These are phyloP conservation scores for Brenthis daphne DNA, from an alignment of 2,888 invertebrate species.

Conservation along the genomic window DNA sequence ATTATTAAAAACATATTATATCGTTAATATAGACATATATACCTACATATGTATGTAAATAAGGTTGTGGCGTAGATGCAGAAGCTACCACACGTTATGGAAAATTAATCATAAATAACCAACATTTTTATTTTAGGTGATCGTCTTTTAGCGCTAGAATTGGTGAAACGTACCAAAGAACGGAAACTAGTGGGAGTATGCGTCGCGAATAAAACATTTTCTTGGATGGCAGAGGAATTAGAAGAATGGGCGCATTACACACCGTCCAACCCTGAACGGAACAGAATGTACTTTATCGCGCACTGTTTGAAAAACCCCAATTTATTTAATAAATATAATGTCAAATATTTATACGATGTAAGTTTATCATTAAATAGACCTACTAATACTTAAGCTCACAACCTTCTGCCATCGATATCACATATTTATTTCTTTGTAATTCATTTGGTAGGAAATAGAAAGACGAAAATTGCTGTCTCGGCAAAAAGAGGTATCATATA, in stretches of 20 bases:
- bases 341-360: slow-evolving; percentile 78
- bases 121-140: slow-evolving; percentile 51
- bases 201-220: slow-evolving; percentile 71
- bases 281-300: slow-evolving; percentile 77
- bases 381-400: not conserved
- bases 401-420: not conserved
- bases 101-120: not conserved
- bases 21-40: no score
- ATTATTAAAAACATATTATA: no score
- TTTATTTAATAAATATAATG: slow-evolving; percentile 68
- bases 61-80: no score
- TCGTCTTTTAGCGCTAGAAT: slow-evolving; percentile 60
- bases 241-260: slow-evolving; percentile 79
- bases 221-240: slow-evolving; percentile 77
- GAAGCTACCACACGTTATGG: not conserved
- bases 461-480: no score
- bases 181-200: slow-evolving; percentile 71
- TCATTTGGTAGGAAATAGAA: no score
- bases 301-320: slow-evolving; percentile 73
- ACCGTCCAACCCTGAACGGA: slow-evolving; percentile 58
- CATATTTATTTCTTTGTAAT: no score
- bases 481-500: no score
- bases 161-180: slow-evolving; percentile 60
- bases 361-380: slow-evolving; percentile 36
- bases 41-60: no score